These are phyloP conservation scores for Platysteira castanea DNA, from an alignment of 2,113 vertebrate genomes.

Conservation along the genomic window DNA sequence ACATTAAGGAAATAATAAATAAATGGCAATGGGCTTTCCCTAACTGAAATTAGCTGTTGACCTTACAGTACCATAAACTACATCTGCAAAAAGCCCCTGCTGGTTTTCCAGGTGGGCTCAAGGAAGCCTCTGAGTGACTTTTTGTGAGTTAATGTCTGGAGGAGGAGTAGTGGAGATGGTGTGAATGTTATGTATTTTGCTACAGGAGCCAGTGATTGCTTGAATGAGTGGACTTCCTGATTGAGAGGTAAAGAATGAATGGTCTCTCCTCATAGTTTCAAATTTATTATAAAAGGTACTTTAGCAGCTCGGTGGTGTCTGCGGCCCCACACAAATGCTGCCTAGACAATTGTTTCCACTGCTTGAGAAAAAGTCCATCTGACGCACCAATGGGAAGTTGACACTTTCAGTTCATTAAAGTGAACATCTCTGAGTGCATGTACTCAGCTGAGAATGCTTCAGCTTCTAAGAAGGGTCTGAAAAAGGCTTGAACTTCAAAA, in stretches of 20 bases:
- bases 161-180: not conserved
- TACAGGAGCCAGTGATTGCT: not conserved
- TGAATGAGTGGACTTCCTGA: conserved; percentile 56
- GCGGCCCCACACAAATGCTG: conserved; percentile 5
- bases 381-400: conserved; percentile 36
- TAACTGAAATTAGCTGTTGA: conserved; percentile 30
- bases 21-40: conserved; percentile 29
- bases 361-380: conserved; percentile 56
- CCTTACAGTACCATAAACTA: not conserved
- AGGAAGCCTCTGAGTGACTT: not conserved
- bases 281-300: conserved; percentile 25
- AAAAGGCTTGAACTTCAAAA: not conserved
- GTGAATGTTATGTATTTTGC: not conserved
- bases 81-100: conserved; percentile 1
- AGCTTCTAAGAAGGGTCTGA: not conserved
- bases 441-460: not conserved
- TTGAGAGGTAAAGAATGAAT: conserved; percentile 47
- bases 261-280: conserved; percentile 34
- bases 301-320: not conserved
- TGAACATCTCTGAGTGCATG: not conserved
- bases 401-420: conserved; percentile 56
- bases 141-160: not conserved
- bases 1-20: conserved; percentile 24
- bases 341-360: conserved; percentile 42
- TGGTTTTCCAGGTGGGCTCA: conserved; percentile 41